These are phyloP conservation scores for Spea multiplicata DNA, from an alignment of 2,113 vertebrate species.

Conservation along the genomic window DNA sequence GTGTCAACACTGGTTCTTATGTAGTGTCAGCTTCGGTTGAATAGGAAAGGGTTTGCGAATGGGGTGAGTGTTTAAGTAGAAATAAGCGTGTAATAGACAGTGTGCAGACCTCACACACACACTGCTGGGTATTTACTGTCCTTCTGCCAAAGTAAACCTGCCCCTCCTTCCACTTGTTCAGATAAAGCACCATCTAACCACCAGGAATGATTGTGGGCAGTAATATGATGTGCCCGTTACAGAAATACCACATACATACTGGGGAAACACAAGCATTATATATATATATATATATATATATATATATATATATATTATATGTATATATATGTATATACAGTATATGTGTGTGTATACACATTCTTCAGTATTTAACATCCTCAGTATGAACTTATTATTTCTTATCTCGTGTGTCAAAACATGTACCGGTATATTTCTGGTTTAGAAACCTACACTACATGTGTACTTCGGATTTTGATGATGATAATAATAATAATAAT, in stretches of 20 bases:
- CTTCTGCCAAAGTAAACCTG: constrained; percentile 59
- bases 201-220: background rate
- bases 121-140: constrained; percentile 60
- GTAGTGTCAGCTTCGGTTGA: constrained; percentile 68
- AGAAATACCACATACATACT: background rate
- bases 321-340: too few relatives aligned
- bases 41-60: constrained; percentile 63
- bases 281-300: background rate
- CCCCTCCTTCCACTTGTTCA: constrained; percentile 47
- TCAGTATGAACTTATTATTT: too few relatives aligned
- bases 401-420: too few relatives aligned
- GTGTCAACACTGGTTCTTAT: constrained; percentile 63
- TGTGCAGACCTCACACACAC: constrained; percentile 61
- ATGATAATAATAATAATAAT: too few relatives aligned
- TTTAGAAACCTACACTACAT: too few relatives aligned
- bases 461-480: too few relatives aligned
- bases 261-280: background rate
- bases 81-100: constrained; percentile 61
- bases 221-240: background rate
- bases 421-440: too few relatives aligned
- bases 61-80: constrained; percentile 65
- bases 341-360: too few relatives aligned
- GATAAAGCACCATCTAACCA: constrained; percentile 52
- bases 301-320: background rate
- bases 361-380: too few relatives aligned